Base-by-base conservation (phyloP, 2,113 vertebrate species). In the Amphiprion ocellaris region DNA sequence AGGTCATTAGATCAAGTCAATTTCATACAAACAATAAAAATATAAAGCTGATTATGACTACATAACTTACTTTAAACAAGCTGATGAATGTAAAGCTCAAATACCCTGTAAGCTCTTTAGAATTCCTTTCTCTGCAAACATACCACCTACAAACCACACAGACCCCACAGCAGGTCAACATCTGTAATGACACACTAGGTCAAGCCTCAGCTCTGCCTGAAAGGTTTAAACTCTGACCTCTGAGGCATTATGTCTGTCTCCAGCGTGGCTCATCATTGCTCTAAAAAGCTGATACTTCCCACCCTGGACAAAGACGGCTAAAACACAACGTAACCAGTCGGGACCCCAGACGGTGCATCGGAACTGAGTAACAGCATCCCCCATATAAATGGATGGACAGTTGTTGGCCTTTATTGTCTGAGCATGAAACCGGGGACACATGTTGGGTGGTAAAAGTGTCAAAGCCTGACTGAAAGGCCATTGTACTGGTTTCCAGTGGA, bases 371-470 rank as follows among this genome's bases (percentile, higher is more conserved):
- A 73, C 77, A 83, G 55, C 71, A 56, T 21, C 84, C 77, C 73
- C 81, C 61, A 30, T 71, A 63, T 63, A 67, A 79, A 84, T 67
- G 78, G 86, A 82, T 69, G 69, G 84, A 66, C 91, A 90, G 89
- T 94, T 92, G 92, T 93, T 89, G 87, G 82, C 84, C 78, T 83
- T 87, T 81, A 92, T 95, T 95, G 94, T 95, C 78, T 76, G 83
- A 76, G 53, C 16, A 63, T 88, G 82, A 90, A 92, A 89, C 83
- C 53, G 23, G 88, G 84, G 94, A 94, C 95, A 95, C 94, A 95
- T 95, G 95, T 94, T 92, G 90, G 89, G 93, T 91, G 86, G 92
- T 95, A 96, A 95, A 95, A 93, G 88, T 94, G 95, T 95, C 95
- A 91, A 50, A 56, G 77, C 70, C 69, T 79, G 74, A 91, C 90